phyloP scores from a whole-genome alignment of 2,797 vertebrate species.

The Danio choprae region DNA sequence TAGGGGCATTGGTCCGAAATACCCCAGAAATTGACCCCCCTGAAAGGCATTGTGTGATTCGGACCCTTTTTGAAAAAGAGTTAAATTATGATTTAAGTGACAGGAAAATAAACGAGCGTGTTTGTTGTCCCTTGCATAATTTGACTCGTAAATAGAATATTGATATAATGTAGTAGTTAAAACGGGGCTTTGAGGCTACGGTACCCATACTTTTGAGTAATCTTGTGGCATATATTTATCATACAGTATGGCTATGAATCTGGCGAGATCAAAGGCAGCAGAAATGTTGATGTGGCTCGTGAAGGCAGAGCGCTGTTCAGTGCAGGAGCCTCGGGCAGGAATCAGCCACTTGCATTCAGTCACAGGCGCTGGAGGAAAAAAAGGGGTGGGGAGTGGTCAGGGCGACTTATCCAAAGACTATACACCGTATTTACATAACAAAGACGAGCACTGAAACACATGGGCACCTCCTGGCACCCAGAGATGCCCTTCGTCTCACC shows the following conservation, averaged over 20 bases:
- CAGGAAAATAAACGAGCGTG: neutral
- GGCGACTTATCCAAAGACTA: slow-evolving; percentile 55
- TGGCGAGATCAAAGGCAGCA: neutral
- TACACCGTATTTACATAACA: slow-evolving; percentile 73
- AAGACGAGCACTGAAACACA: slow-evolving; percentile 62
- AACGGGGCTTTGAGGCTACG: neutral
- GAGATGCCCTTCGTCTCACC: slow-evolving; percentile 14
- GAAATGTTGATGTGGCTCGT: slow-evolving; percentile 24
- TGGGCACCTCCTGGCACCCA: slow-evolving; percentile 44
- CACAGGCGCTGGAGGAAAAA: slow-evolving; percentile 55
- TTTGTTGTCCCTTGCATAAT: neutral
- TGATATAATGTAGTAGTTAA: neutral
- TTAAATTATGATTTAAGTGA: neutral
- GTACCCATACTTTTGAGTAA: neutral
- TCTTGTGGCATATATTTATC: slow-evolving; percentile 1
- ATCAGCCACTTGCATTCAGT: slow-evolving; percentile 50
- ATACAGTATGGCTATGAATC: slow-evolving; percentile 16
- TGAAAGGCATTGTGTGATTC: neutral
- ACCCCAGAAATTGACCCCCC: neutral
- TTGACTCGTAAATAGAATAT: neutral
- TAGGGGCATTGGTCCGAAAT: neutral
- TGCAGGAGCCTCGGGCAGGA: slow-evolving; percentile 55
- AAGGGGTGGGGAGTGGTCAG: slow-evolving; percentile 46
- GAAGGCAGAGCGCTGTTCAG: slow-evolving; percentile 39
- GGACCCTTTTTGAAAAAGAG: slow-evolving; percentile 9